Evolutionary conservation across 2,113 vertebrate genomes (phyloP).

Genomic region (Rhea pennata): DNA sequence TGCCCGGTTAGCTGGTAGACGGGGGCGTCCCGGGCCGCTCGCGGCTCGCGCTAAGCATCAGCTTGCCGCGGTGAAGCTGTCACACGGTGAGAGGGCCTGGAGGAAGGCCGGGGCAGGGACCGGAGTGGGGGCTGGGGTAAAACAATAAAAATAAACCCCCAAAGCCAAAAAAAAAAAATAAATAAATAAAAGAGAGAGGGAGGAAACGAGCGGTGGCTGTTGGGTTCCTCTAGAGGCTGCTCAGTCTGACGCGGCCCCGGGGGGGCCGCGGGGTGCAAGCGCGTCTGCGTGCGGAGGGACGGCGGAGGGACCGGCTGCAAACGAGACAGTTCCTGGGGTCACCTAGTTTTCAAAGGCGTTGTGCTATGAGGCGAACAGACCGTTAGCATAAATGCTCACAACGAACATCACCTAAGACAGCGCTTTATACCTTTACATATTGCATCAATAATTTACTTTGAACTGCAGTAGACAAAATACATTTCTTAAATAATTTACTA

Average conservation of each 20-base stretch:
- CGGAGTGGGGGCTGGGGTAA: not conserved
- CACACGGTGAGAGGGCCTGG: not conserved
- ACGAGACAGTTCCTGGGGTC: not conserved
- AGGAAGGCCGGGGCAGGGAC: not conserved
- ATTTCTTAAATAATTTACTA: conserved; percentile 78
- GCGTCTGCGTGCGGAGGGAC: not conserved
- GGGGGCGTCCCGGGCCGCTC: not conserved
- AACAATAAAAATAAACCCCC: not conserved
- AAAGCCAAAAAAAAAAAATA: not conserved
- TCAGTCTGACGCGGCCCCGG: not conserved
- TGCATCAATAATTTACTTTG: conserved; percentile 45
- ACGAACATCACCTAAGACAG: conserved; percentile 20
- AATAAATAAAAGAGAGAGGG: too few relatives aligned
- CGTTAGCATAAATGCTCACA: not conserved
- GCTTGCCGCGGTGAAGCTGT: not conserved
- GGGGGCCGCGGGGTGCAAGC: not conserved
- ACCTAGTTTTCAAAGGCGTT: not conserved
- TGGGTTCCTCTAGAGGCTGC: conserved; percentile 15
- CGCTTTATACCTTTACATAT: not conserved
- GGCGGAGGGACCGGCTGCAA: not conserved
- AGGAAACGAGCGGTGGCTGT: not conserved
- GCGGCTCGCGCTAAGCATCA: not conserved
- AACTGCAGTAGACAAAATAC: conserved; percentile 61
- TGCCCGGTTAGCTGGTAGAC: not conserved
- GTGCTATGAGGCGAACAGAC: not conserved